Evolutionary conservation across 2,888 invertebrate species (phyloP).

Genomic region (Volucella inflata): DNA sequence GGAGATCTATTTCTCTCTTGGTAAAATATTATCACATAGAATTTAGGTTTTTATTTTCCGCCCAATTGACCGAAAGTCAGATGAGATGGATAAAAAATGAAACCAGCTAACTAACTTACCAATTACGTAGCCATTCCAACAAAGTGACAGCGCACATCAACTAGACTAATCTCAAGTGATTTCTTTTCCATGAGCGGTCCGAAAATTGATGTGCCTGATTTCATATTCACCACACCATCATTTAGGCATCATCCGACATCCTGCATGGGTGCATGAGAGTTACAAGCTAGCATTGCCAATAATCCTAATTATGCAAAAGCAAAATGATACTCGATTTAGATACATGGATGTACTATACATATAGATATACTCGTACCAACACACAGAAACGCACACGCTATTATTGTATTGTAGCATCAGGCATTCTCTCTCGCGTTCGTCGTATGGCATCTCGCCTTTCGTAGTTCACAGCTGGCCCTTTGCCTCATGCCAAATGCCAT

Average conservation of each 20-base stretch:
- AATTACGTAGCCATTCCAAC: constrained; percentile 32
- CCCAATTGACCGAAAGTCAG: too few relatives aligned
- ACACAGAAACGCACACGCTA: neutral
- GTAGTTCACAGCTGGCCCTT: neutral
- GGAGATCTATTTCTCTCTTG: too few relatives aligned
- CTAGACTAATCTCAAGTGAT: constrained; percentile 43
- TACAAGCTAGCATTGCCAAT: constrained; percentile 61
- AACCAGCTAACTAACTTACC: constrained; percentile 6
- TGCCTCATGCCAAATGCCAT: constrained; percentile 70
- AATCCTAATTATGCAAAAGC: constrained; percentile 65
- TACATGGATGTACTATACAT: neutral
- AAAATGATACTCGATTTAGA: neutral
- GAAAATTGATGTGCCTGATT: constrained; percentile 58
- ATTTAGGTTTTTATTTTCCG: too few relatives aligned
- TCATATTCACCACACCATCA: constrained; percentile 56
- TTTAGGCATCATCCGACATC: constrained; percentile 43
- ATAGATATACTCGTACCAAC: neutral
- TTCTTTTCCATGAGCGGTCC: constrained; percentile 48
- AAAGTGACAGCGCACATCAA: constrained; percentile 45
- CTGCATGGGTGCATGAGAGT: constrained; percentile 57
- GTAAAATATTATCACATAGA: too few relatives aligned
- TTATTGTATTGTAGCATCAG: constrained; percentile 1
- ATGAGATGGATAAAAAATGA: too few relatives aligned
- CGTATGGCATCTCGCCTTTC: neutral
- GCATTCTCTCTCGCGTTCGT: neutral